Percentiles rank a stretch among this genome's conserved stretches.
Conservation (phyloP, 2,888 invertebrate genomes). For the Lacanobia wlatinum region DNA sequence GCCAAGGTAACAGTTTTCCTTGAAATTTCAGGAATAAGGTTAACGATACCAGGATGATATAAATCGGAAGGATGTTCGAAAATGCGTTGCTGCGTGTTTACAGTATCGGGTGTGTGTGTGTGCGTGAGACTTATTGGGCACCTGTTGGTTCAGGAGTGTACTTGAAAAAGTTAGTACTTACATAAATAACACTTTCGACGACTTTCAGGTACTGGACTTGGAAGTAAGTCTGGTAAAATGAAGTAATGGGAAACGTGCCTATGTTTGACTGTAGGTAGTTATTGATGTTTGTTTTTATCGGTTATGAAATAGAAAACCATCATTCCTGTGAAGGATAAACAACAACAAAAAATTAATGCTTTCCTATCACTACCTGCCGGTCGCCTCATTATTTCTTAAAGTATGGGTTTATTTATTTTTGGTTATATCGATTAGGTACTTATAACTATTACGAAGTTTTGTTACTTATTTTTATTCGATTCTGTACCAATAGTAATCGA, state of each 20-base stretch:
- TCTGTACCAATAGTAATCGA: neutral
- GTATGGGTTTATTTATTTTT: too few species aligned
- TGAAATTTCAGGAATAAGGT: conserved; percentile 90
- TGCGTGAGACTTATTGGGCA: conserved; percentile 70
- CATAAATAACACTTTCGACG: conserved; percentile 24
- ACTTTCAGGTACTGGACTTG: conserved; percentile 23
- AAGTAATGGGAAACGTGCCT: neutral
- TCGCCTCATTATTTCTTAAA: too few species aligned
- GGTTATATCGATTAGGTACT: too few species aligned
- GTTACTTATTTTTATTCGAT: too few species aligned
- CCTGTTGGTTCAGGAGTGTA: conserved; percentile 65
- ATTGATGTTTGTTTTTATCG: too few species aligned
- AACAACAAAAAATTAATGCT: too few species aligned
- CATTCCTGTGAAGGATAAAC: too few species aligned
- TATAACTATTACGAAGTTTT: too few species aligned
- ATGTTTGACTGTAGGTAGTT: neutral
- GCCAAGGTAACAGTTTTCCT: conserved; percentile 76
- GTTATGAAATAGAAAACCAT: too few species aligned
- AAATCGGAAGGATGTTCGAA: conserved; percentile 64
- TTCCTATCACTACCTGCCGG: too few species aligned
- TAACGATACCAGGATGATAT: conserved; percentile 85
- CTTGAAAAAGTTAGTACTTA: conserved; percentile 45
- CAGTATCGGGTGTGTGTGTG: conserved; percentile 64
- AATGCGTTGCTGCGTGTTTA: conserved; percentile 47
- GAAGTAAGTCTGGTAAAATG: conserved; percentile 11